Conservation (phyloP, 2,113 vertebrate species). For the Nesospiza acunhae region DNA sequence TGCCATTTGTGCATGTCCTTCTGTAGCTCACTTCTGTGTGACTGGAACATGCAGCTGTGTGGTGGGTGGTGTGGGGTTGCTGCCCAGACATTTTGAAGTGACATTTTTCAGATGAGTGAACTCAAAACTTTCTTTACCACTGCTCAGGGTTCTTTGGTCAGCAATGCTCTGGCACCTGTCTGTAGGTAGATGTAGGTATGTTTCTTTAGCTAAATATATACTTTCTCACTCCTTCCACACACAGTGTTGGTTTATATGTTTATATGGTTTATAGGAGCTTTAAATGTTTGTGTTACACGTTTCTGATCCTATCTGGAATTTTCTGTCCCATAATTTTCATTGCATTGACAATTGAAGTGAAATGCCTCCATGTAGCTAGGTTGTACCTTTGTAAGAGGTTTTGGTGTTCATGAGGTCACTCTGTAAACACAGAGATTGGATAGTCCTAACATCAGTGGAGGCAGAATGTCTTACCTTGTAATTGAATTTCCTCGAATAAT, state of each 20-base stretch:
- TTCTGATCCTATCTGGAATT: background rate
- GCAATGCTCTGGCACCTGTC: background rate
- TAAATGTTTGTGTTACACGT: background rate
- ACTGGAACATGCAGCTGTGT: accelerated
- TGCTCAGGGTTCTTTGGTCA: background rate
- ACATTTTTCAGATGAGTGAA: background rate
- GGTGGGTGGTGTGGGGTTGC: accelerated
- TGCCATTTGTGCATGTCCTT: background rate
- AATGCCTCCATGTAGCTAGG: background rate
- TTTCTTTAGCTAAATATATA: background rate
- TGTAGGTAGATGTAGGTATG: background rate
- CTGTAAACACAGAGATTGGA: background rate
- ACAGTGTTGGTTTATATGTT: background rate
- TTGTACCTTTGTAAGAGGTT: background rate
- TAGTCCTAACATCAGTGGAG: background rate
- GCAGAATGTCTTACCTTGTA: background rate
- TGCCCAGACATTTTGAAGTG: background rate
- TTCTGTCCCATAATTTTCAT: background rate
- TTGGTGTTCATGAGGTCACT: background rate
- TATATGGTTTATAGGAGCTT: background rate
- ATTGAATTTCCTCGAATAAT: background rate
- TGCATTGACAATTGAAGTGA: background rate
- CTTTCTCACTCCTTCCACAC: background rate
- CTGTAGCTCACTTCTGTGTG: background rate
- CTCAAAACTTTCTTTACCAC: background rate